Evolutionary conservation across 2,113 vertebrate species (phyloP), one percentile per base, ranked within the genome.

Genomic region (Dasyprocta punctata): DNA sequence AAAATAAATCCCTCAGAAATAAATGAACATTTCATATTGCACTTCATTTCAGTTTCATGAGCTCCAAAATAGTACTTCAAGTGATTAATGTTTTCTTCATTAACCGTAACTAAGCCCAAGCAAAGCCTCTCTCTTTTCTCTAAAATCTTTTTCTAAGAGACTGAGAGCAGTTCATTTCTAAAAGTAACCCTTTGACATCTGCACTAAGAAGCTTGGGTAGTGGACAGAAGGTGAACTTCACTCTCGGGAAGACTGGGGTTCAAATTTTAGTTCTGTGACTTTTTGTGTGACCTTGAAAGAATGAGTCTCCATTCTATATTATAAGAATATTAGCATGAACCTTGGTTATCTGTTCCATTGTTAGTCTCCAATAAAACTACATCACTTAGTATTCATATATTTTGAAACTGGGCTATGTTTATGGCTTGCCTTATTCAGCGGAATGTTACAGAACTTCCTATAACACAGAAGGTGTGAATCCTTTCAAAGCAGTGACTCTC

Each of bases 1-100:
- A 97, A 98, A 98, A 98, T 98, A 98, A 98, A 97, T 96, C 89
- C 96, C 98, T 98, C 92, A 96, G 94, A 98, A 98, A 97, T 97
- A 98, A 98, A 98, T 98, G 98, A 97, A 77, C 98, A 98, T 98
- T 98, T 98, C 97, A 98, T 98, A 96, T 96, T 97, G 97, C 24
- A 90, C 98, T 98, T 98, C 95, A 98, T 98, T 98, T 98, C 96
- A 95, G 95, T 98, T 98, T 98, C 96, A 97, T 91, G 94, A 98
- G 97, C 98, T 98, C 97, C 96, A 96, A 98, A 98, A 98, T 92
- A 98, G 92, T 89, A 96, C 98, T 98, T 98, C 95, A 97, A 97
- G 95, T 99, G 98, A 99, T 98, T 98, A 98, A 97, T 98, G 97
- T 98, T 98, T 98, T 98, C 98, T 98, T 97, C 97, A 98, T 98